Percentiles rank a stretch among this genome's conserved stretches.
Evolutionary conservation across 2,888 invertebrate species (phyloP).

Genomic region (Caenorhabditis imperialis): DNA sequence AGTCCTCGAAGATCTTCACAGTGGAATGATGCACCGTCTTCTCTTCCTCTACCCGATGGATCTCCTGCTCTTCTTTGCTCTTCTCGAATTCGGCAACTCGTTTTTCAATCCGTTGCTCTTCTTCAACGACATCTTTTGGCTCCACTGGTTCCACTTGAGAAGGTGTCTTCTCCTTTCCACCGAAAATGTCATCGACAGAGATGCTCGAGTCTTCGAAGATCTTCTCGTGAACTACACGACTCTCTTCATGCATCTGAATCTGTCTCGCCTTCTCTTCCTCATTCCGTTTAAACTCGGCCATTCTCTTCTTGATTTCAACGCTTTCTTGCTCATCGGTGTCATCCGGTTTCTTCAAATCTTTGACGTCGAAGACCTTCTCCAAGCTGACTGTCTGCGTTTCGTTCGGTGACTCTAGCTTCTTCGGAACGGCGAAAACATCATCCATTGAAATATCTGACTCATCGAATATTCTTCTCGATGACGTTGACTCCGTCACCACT

Average conservation of each 20-base stretch:
- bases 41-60: not conserved
- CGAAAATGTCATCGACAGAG: not conserved
- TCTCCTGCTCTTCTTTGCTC: not conserved
- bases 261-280: too few species aligned
- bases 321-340: too few species aligned
- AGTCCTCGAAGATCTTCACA: not conserved
- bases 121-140: not conserved
- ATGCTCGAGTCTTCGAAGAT: not conserved
- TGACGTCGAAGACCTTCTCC: too few species aligned
- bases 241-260: too few species aligned
- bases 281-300: slow-evolving; percentile 1
- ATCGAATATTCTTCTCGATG: not conserved
- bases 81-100: not conserved
- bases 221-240: not conserved
- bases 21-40: not conserved
- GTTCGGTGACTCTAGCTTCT: too few species aligned
- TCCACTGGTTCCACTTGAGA: not conserved
- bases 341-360: too few species aligned
- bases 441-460: slow-evolving; percentile 28
- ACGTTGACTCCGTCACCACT: not conserved
- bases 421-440: too few species aligned
- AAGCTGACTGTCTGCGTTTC: too few species aligned
- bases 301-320: not conserved
- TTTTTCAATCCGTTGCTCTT: not conserved
- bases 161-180: not conserved